Evolutionary conservation across 2,113 vertebrate species (phyloP), one percentile per base, ranked within the genome.

Genomic region (Heteronetta atricapilla): DNA sequence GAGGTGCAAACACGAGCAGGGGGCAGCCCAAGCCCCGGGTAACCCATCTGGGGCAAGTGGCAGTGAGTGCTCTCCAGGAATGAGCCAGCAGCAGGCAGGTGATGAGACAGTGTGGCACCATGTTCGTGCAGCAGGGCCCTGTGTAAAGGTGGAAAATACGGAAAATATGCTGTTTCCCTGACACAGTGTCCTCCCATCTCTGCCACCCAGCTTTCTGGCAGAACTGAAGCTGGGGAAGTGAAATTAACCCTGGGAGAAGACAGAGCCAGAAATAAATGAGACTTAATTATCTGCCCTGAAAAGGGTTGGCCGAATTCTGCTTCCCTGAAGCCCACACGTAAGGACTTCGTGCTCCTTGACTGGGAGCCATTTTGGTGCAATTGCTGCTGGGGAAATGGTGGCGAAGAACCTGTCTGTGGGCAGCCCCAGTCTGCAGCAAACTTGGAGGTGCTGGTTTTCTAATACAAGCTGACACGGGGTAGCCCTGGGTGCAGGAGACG

Each of bases 111-210:
- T 52, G 34, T 18, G n/a, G 60, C 14, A 9, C 34, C 8, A 0
- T 14, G 3, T 26, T 2, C 13, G 38, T 4, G 22, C 67, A 38
- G 68, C 1, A 3, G 31, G 64, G 56, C 42, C 60, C 18, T 46
- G 2, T 19, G 31, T 7, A 11, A 33, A 14, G 4, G 1, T 2
- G 12, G 40, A 34, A 10, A 13, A 23, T 5, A 1, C 1, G 10
- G 40, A 34, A 10, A 15, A 31, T 5, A 3, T 7, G 33, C 1
- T 5, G 10, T 40, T 62, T 73, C 63, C 50, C 4, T 0, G 17
- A 11, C 12, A 18, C 46, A 0, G 17, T 44, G 3, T 56, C 34
- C 38, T 68, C 31, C 31, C 34, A 8, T 6, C 56, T 48, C 68
- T 83, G 64, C 58, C 68, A 55, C 48, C 20, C 33, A 53, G 8